Evolutionary conservation across 2,888 invertebrate genomes (phyloP).

Genomic region (Ennomos erosarius): DNA sequence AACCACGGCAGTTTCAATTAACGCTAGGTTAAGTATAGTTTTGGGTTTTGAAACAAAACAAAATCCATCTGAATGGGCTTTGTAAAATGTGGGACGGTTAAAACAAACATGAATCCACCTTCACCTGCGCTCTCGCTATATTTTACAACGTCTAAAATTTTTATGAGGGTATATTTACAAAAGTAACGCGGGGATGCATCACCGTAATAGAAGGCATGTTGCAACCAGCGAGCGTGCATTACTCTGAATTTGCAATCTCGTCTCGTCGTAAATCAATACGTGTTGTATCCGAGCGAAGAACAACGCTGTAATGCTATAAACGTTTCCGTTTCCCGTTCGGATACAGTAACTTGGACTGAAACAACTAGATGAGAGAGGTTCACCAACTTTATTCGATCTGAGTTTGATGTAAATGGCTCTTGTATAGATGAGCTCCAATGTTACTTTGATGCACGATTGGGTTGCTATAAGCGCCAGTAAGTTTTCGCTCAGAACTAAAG

Average conservation of each 20-base stretch:
- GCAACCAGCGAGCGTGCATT: constrained; percentile 27
- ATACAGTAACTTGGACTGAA: constrained; percentile 18
- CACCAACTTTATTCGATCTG: constrained; percentile 10
- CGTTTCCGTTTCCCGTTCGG: constrained; percentile 20
- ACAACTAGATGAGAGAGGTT: constrained; percentile 5
- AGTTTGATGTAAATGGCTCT: constrained; percentile 3
- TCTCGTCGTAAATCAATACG: constrained; percentile 31
- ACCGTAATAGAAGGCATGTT: constrained; percentile 30
- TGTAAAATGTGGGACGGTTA: constrained; percentile 11
- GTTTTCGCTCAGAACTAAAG: not conserved
- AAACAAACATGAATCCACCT: constrained; percentile 32
- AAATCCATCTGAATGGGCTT: not conserved
- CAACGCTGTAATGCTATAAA: constrained; percentile 5
- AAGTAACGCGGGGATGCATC: constrained; percentile 34
- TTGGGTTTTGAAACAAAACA: not conserved
- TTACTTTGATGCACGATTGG: constrained; percentile 4
- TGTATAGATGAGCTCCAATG: not conserved
- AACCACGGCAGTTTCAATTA: constrained; percentile 29
- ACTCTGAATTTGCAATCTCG: constrained; percentile 33
- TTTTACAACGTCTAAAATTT: constrained; percentile 31
- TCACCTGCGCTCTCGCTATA: constrained; percentile 35
- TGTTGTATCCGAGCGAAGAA: constrained; percentile 23
- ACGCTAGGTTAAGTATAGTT: not conserved
- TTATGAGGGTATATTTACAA: constrained; percentile 34
- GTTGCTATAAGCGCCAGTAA: not conserved